Conservation (phyloP, 64 coral and sea anemone genomes). For the Porites australiensis region DNA sequence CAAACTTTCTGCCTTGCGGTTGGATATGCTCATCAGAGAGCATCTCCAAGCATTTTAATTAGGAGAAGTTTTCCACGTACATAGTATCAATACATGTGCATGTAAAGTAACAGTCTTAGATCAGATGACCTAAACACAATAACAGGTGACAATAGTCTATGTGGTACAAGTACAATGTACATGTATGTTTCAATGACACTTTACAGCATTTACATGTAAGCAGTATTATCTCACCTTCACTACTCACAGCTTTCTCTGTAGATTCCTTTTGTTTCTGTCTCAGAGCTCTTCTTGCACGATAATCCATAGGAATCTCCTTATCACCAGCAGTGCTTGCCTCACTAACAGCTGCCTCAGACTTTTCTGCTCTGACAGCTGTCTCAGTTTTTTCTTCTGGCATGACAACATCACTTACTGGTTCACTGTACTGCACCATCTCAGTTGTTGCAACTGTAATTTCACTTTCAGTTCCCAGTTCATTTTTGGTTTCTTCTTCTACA, state of each 20-base stretch:
- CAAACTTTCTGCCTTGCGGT: no score
- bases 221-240: neutral
- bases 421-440: neutral
- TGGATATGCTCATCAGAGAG: no score
- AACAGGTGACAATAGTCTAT: no score
- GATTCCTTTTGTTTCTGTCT: slow-evolving; percentile 6
- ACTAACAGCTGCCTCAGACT: neutral
- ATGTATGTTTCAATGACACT: no score
- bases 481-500: slow-evolving; percentile 23
- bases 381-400: neutral
- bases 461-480: neutral
- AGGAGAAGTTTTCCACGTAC: no score
- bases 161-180: no score
- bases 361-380: neutral
- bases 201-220: no score
- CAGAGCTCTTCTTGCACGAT: slow-evolving; percentile 21
- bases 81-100: no score
- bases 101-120: no score
- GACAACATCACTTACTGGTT: neutral
- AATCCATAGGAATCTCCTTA: slow-evolving; percentile 20
- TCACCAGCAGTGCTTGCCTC: neutral
- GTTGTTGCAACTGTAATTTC: slow-evolving; percentile 9
- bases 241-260: neutral
- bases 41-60: no score
- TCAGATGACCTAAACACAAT: no score